Evolutionary conservation across 2,113 vertebrate genomes (phyloP).

Genomic region (Neolamprologus kungweensis): DNA sequence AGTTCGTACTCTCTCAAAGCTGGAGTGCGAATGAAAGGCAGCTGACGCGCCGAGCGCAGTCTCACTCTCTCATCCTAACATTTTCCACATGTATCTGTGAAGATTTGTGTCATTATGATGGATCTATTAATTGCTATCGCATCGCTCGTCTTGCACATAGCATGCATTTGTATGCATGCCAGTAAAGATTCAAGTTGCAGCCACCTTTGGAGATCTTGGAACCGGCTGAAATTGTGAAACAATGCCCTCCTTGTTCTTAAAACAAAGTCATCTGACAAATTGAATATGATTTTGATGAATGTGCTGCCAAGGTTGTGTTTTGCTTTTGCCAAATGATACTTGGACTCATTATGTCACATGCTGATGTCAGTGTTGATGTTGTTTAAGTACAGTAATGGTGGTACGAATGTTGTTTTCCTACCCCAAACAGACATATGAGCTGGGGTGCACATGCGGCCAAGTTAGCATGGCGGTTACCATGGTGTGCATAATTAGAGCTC

Average conservation of each 20-base stretch:
- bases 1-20: neutral
- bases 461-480: slow-evolving; percentile 42
- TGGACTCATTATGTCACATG: neutral
- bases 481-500: slow-evolving; percentile 70
- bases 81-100: slow-evolving; percentile 42
- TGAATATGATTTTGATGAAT: slow-evolving; percentile 2
- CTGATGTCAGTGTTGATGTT: slow-evolving; percentile 7
- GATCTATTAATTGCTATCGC: slow-evolving; percentile 2
- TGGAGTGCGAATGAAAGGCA: slow-evolving; percentile 11
- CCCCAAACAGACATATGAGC: neutral
- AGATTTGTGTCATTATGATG: neutral
- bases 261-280: neutral
- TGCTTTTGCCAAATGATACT: neutral
- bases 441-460: slow-evolving; percentile 12
- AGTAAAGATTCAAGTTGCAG: neutral
- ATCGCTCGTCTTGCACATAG: neutral
- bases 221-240: neutral
- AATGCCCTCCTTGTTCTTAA: slow-evolving; percentile 10
- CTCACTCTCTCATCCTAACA: slow-evolving; percentile 24
- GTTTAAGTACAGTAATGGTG: neutral
- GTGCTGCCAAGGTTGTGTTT: neutral
- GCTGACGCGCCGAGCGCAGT: neutral
- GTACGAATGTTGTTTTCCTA: neutral
- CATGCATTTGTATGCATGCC: neutral
- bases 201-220: neutral